Percentiles rank a stretch among this genome's conserved stretches.
phyloP scores from a whole-genome alignment of 2,888 invertebrate genomes.

The Dioctria linearis region DNA sequence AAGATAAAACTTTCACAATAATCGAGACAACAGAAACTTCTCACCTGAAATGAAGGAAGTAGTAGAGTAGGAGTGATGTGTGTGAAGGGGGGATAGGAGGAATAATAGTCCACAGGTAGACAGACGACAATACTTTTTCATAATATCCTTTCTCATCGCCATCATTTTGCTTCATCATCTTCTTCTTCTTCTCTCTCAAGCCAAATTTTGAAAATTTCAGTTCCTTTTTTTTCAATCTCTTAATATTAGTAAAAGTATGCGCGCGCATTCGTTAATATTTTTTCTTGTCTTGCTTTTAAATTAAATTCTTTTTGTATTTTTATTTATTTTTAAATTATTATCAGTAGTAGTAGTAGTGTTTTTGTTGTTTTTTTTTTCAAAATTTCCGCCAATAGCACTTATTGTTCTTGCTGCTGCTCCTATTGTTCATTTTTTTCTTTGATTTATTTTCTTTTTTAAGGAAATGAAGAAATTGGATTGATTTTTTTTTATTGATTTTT shows the following conservation, averaged over 20 bases:
- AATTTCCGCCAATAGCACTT: no score
- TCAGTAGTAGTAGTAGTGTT: conserved; percentile 47
- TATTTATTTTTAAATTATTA: conserved; percentile 41
- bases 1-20: not conserved
- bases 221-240: conserved; percentile 1
- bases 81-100: not conserved
- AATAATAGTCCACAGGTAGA: conserved; percentile 8
- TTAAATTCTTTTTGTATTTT: conserved; percentile 30
- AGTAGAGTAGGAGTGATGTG: not conserved
- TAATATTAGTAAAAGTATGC: conserved; percentile 19
- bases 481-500: conserved; percentile 7
- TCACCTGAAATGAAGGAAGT: not conserved
- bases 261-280: conserved; percentile 1
- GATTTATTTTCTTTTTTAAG: not conserved
- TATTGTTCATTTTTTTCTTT: not conserved
- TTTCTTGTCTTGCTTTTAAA: conserved; percentile 10
- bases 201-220: not conserved
- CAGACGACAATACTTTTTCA: not conserved
- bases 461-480: conserved; percentile 42
- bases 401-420: not conserved
- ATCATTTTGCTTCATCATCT: no score
- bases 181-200: not conserved
- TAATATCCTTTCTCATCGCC: not conserved
- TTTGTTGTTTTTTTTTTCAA: not conserved
- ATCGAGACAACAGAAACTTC: not conserved